These are phyloP conservation scores for Melanotaenia maccullochi DNA, from an alignment of 2,797 vertebrate genomes.

Conservation along the genomic window DNA sequence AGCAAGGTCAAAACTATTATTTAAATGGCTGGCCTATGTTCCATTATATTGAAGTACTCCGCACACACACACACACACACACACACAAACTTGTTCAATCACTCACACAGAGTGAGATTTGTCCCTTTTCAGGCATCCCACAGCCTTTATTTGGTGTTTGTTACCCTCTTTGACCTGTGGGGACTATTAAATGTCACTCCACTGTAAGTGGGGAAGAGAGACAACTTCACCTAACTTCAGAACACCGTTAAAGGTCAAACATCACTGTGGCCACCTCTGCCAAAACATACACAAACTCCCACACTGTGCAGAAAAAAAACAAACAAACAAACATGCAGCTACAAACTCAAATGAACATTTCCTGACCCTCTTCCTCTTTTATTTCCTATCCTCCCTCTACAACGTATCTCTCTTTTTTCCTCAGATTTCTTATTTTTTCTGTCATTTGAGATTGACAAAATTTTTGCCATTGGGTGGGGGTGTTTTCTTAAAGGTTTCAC, in stretches of 20 bases:
- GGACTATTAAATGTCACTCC: conserved; percentile 86
- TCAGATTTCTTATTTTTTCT: conserved; percentile 14
- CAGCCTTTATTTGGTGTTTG: conserved; percentile 84
- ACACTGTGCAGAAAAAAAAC: conserved; percentile 6
- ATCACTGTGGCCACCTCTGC: conserved; percentile 56
- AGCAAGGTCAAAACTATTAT: conserved; percentile 3
- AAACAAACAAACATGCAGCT: conserved; percentile 31
- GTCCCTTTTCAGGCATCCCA: conserved; percentile 68
- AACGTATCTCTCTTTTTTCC: neutral
- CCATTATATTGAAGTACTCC: neutral
- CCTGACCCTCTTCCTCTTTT: conserved; percentile 1
- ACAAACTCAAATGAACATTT: conserved; percentile 34
- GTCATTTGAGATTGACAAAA: conserved; percentile 11
- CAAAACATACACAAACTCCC: conserved; percentile 23
- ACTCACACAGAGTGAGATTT: conserved; percentile 29
- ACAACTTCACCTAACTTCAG: conserved; percentile 83
- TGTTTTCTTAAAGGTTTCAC: conserved; percentile 65
- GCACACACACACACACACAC: neutral
- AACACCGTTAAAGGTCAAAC: conserved; percentile 83
- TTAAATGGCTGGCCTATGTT: conserved; percentile 10
- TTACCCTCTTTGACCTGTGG: conserved; percentile 82
- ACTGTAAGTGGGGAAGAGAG: conserved; percentile 83
- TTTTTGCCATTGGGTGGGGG: conserved; percentile 31
- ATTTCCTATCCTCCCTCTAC: neutral
- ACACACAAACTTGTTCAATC: conserved; percentile 19